Evolutionary conservation across 2,797 vertebrate genomes (phyloP), one percentile per base, ranked within the genome.

Genomic region (Fringilla coelebs): DNA sequence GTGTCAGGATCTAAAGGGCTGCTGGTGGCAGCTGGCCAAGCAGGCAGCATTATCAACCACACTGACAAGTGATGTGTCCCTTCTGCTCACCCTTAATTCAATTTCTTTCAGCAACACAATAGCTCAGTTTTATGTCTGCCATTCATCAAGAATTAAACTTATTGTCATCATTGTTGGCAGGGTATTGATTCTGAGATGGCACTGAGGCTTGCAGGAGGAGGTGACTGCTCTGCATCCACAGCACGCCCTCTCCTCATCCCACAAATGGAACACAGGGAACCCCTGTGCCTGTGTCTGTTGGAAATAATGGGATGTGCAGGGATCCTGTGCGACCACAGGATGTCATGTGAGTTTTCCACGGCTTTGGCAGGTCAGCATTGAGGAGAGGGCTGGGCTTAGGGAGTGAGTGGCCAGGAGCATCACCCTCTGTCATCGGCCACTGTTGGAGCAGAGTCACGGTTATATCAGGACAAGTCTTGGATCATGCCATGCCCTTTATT

Each of bases 1-100:
- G 87, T 3, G 4, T n/a, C 70, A 43, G 71, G 60, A 78, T 24
- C 46, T 19, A 49, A 17, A 63, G 45, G n/a, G 41, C 67, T 10
- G 7, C 26, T 10, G 45, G 52, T 32, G 55, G 84, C 25, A 32
- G 20, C 6, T 55, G 83, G 60, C 54, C 6, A 7, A 65, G 21
- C 58, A 25, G 62, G 26, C 17, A n/a, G 20, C 2, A 5, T 28
- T 13, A 75, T 57, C 81, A 57, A 68, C 88, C 32, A 8, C 0
- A 1, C 86, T 82, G 91, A 46, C 65, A 75, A 87, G 78, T 9
- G 28, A 87, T 29, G 77, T 57, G 89, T 85, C 93, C 91, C 85
- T 91, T 91, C 92, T 90, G 76, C 21, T 94, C 88, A 61, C 60
- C 92, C 85, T 94, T 94, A 93, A 96, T 96, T 94, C 88, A 87